Evolutionary conservation across 2,888 invertebrate genomes (phyloP).

Genomic region (Piscicola geometra): DNA sequence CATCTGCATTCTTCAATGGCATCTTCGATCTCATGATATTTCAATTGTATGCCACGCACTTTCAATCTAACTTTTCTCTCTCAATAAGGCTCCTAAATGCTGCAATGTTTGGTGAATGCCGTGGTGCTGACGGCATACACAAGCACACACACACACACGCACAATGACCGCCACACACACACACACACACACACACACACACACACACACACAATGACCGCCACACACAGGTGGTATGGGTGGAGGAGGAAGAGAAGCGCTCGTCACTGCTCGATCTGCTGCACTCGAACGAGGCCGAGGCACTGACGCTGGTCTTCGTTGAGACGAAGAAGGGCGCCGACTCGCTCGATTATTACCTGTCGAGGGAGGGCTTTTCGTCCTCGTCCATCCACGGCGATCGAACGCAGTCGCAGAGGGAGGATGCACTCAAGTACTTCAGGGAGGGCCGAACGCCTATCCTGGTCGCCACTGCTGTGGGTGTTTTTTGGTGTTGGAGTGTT

Average conservation of each 20-base stretch:
- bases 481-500: not conserved
- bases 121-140: too few species aligned
- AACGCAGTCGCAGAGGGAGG: constrained; percentile 92
- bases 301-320: constrained; percentile 89
- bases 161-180: too few species aligned
- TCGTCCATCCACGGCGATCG: constrained; percentile 99
- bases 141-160: too few species aligned
- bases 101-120: too few species aligned
- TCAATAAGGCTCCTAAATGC: too few species aligned
- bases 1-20: too few species aligned
- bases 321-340: constrained; percentile 99
- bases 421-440: constrained; percentile 87
- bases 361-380: constrained; percentile 83
- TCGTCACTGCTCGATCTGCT: constrained; percentile 91
- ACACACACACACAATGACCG: too few species aligned
- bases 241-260: constrained; percentile 93
- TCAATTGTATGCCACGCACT: too few species aligned
- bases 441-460: constrained; percentile 87
- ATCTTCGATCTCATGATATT: too few species aligned
- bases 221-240: constrained; percentile 98
- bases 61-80: too few species aligned
- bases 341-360: constrained; percentile 87
- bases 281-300: constrained; percentile 63
- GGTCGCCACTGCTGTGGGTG: constrained; percentile 82
- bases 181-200: too few species aligned